Conservation (phyloP, 1,140 invertebrate genomes). For the Conus betulinus region DNA sequence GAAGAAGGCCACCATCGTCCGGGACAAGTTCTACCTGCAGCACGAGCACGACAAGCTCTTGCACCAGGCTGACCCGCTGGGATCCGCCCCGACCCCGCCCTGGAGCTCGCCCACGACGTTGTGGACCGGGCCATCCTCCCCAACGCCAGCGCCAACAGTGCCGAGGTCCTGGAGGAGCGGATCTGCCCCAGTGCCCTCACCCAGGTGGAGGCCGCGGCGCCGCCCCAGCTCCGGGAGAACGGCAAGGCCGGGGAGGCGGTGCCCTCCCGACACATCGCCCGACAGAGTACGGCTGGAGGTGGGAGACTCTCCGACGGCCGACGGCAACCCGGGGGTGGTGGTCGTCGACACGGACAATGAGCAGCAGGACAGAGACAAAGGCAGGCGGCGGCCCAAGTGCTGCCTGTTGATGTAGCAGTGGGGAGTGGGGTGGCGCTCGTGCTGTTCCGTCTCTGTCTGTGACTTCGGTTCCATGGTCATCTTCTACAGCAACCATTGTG, state of each 20-base stretch:
- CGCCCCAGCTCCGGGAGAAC: constrained; percentile 36
- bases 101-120: neutral
- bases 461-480: neutral
- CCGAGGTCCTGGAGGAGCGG: constrained; percentile 37
- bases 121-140: neutral
- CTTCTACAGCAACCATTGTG: constrained; percentile 11
- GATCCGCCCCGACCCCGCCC: neutral
- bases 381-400: constrained; percentile 37
- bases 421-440: neutral
- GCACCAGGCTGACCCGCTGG: constrained; percentile 28
- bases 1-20: constrained; percentile 78
- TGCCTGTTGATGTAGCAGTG: constrained; percentile 42
- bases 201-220: constrained; percentile 1
- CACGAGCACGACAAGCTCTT: constrained; percentile 40
- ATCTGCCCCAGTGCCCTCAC: constrained; percentile 27
- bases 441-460: neutral
- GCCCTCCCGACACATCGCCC: neutral
- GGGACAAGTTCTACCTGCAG: constrained; percentile 68
- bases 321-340: constrained; percentile 4
- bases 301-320: neutral
- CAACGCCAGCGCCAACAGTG: neutral
- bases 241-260: constrained; percentile 33
- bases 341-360: constrained; percentile 14
- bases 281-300: constrained; percentile 34
- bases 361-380: constrained; percentile 38